phyloP scores from a whole-genome alignment of 1,140 invertebrate species.

The Drosophila teissieri region DNA sequence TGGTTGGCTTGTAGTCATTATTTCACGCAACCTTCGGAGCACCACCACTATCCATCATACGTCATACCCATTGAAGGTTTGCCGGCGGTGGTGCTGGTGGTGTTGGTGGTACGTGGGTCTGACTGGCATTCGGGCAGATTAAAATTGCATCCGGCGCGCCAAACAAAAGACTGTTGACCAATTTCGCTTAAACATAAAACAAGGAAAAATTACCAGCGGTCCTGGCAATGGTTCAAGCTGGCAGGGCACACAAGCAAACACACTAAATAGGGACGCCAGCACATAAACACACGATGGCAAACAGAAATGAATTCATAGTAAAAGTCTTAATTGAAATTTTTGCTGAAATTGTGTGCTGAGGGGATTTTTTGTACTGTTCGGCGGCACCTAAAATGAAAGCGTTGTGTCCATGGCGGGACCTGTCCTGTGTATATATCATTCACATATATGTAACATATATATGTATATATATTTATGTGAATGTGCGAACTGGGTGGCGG shows the following conservation, averaged over 20 bases:
- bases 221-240: constrained; percentile 44
- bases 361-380: constrained; percentile 60
- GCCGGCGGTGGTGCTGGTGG: constrained; percentile 3
- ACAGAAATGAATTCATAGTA: constrained; percentile 75
- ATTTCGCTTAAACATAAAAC: constrained; percentile 65
- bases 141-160: constrained; percentile 77
- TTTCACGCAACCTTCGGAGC: constrained; percentile 50
- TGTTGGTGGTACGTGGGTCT: constrained; percentile 27
- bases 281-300: constrained; percentile 35
- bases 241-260: constrained; percentile 15
- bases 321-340: constrained; percentile 83
- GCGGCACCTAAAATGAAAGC: constrained; percentile 71
- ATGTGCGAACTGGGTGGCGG: constrained; percentile 24
- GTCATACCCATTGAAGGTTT: constrained; percentile 9
- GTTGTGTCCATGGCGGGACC: constrained; percentile 52
- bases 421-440: constrained; percentile 49
- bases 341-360: constrained; percentile 68
- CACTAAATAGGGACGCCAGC: constrained; percentile 38
- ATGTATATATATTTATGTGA: constrained; percentile 16
- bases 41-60: constrained; percentile 22
- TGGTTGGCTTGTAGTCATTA: constrained; percentile 73
- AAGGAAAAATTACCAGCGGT: constrained; percentile 55
- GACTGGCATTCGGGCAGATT: constrained; percentile 71
- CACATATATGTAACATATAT: constrained; percentile 32
- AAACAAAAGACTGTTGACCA: constrained; percentile 75